Evolutionary conservation across 2,113 vertebrate genomes (phyloP).

Genomic region (Jacana jacana): DNA sequence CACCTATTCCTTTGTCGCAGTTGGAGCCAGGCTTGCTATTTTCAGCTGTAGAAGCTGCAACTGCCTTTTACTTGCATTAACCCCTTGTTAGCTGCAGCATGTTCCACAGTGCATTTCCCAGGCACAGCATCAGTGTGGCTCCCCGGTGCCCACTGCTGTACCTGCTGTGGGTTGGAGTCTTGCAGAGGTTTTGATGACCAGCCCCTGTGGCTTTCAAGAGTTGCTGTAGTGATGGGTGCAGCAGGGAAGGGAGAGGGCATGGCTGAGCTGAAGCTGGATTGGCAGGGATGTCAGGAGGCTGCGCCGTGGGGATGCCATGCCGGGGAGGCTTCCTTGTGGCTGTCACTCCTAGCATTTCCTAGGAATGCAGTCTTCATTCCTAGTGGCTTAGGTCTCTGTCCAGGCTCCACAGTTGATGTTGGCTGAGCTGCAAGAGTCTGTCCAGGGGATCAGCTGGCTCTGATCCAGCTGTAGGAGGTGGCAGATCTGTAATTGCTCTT

Average conservation of each 20-base stretch:
- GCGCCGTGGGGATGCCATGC: not conserved
- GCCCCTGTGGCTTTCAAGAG: not conserved
- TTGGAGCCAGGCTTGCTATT: not conserved
- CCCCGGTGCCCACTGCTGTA: not conserved
- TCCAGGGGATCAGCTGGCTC: not conserved
- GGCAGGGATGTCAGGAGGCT: not conserved
- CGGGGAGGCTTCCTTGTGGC: not conserved
- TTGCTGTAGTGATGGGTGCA: not conserved
- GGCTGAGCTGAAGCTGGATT: not conserved
- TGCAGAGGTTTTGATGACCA: not conserved
- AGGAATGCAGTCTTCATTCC: not conserved
- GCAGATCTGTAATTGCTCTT: conserved; percentile 31
- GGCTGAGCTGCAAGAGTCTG: not conserved
- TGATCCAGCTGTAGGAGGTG: not conserved
- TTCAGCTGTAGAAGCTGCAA: conserved; percentile 7
- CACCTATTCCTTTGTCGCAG: conserved; percentile 8
- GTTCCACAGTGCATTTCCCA: not conserved
- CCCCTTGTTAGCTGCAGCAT: not conserved
- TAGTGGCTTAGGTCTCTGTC: conserved; percentile 30
- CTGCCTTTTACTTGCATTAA: not conserved
- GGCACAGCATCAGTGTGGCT: not conserved
- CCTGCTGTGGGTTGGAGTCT: not conserved
- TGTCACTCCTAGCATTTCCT: not conserved
- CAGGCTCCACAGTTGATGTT: conserved; percentile 31
- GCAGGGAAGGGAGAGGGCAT: not conserved